Conservation (phyloP, 2,113 vertebrate genomes). For the Aspiorhynchus laticeps region DNA sequence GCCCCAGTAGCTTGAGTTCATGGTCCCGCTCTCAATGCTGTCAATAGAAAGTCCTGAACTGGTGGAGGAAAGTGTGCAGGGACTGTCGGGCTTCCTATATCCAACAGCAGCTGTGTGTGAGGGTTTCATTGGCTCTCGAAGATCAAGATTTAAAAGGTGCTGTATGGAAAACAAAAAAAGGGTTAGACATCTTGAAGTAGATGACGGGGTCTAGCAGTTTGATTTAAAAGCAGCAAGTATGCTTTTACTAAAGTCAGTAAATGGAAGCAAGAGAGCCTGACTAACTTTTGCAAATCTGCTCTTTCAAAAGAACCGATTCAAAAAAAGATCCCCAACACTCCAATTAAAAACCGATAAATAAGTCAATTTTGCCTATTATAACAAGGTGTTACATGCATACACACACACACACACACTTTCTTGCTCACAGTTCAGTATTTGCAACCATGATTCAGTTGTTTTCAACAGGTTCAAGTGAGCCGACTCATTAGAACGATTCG, state of each 20-base stretch:
- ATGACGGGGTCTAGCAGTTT: background rate
- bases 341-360: no score
- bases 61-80: conserved; percentile 57
- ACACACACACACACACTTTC: no score
- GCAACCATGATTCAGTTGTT: background rate
- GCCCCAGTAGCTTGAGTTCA: conserved; percentile 63
- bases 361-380: background rate
- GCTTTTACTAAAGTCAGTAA: background rate
- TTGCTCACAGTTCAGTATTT: background rate
- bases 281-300: no score
- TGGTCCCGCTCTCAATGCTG: conserved; percentile 23
- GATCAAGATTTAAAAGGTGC: conserved; percentile 71
- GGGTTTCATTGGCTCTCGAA: conserved; percentile 61
- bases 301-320: background rate
- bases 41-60: conserved; percentile 57
- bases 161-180: conserved; percentile 36
- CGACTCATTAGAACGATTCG: conserved; percentile 14
- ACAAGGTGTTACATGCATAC: background rate
- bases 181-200: background rate
- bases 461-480: background rate
- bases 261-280: background rate
- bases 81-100: conserved; percentile 55
- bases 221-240: background rate
- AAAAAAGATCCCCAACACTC: background rate
- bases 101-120: conserved; percentile 60